phyloP scores from a whole-genome alignment of 1,140 invertebrate genomes.

The Drosophila orosa region DNA sequence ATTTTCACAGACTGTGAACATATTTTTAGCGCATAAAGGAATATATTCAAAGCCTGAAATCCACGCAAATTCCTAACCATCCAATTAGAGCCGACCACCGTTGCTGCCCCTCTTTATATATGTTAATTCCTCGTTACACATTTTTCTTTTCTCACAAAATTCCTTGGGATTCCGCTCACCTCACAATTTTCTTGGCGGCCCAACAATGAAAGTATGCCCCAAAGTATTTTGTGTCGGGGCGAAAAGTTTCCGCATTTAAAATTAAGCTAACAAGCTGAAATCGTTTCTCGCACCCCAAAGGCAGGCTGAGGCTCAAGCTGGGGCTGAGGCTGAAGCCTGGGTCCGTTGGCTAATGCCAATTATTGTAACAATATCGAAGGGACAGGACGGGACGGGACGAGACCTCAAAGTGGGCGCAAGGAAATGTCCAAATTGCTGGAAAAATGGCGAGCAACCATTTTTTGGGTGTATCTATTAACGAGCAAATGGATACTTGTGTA shows the following conservation, averaged over 20 bases:
- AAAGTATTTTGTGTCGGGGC: constrained; percentile 39
- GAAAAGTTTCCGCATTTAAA: constrained; percentile 53
- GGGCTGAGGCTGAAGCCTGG: background rate
- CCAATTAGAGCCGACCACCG: constrained; percentile 27
- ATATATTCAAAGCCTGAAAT: background rate
- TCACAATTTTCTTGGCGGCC: constrained; percentile 17
- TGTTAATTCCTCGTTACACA: constrained; percentile 43
- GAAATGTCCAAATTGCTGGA: constrained; percentile 47
- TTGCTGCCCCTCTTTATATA: constrained; percentile 5
- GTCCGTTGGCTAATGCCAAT: constrained; percentile 59
- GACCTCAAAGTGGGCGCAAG: constrained; percentile 23
- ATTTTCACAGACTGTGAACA: background rate
- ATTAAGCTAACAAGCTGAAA: constrained; percentile 63
- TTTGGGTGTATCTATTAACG: constrained; percentile 35
- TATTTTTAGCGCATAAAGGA: background rate
- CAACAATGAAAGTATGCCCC: constrained; percentile 46
- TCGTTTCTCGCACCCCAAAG: constrained; percentile 33
- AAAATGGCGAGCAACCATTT: constrained; percentile 39
- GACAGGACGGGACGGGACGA: background rate
- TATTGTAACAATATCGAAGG: constrained; percentile 51
- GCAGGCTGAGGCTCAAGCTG: background rate
- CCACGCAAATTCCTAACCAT: constrained; percentile 13
- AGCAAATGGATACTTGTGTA: constrained; percentile 26
- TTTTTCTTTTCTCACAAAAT: constrained; percentile 25
- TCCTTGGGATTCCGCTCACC: constrained; percentile 22